Evolutionary conservation across 2,113 vertebrate genomes (phyloP).

Genomic region (Excalfactoria chinensis): DNA sequence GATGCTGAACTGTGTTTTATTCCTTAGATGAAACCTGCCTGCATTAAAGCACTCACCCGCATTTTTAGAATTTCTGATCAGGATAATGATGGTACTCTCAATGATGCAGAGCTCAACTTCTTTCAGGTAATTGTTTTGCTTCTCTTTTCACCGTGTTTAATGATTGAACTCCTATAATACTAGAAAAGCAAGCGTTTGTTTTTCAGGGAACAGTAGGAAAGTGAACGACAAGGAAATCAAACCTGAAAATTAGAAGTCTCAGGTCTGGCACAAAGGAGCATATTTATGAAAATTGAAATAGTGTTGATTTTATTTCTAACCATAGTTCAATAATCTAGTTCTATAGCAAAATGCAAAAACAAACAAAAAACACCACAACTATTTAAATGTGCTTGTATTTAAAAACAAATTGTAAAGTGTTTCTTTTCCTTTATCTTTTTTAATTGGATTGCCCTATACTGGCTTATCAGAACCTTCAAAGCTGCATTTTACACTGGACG

Average conservation of each 20-base stretch:
- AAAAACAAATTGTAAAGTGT: background rate
- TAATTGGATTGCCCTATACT: background rate
- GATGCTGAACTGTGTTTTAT: conserved; percentile 18
- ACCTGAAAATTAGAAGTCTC: background rate
- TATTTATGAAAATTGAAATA: background rate
- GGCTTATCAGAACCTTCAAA: background rate
- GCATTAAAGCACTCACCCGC: conserved; percentile 93
- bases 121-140: conserved; percentile 86
- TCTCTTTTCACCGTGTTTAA: background rate
- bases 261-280: background rate
- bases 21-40: conserved; percentile 92
- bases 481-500: background rate
- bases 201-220: background rate
- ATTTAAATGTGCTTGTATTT: background rate
- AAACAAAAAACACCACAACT: no score
- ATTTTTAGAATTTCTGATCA: conserved; percentile 98
- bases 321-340: background rate
- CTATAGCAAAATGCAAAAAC: background rate
- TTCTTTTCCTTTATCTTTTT: background rate
- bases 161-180: background rate
- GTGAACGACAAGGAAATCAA: background rate
- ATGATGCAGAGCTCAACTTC: conserved; percentile 97
- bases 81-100: conserved; percentile 97
- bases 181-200: background rate
- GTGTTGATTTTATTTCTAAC: background rate